Evolutionary conservation across 1,140 invertebrate genomes (phyloP).

Genomic region (Cotesia vestalis): DNA sequence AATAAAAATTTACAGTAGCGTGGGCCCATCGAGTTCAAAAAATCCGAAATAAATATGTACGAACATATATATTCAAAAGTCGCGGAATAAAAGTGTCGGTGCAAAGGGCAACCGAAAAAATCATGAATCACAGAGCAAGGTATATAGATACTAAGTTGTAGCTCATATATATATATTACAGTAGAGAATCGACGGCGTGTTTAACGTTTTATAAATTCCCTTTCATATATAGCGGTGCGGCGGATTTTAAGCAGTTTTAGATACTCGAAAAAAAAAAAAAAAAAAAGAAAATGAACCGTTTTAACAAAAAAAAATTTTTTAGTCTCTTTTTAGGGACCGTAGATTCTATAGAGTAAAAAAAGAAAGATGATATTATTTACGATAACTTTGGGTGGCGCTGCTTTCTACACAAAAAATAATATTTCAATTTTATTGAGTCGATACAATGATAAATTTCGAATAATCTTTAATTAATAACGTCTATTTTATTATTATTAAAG

Average conservation of each 20-base stretch:
- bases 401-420: no score
- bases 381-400: no score
- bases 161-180: constrained; percentile 2
- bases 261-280: not conserved
- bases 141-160: constrained; percentile 7
- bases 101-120: constrained; percentile 33
- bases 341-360: no score
- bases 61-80: constrained; percentile 34
- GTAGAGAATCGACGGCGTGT: constrained; percentile 3
- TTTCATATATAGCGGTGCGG: not conserved
- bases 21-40: not conserved
- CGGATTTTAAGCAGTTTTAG: not conserved
- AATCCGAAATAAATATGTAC: not conserved
- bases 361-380: no score
- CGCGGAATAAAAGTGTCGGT: constrained; percentile 37
- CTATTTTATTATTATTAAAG: no score
- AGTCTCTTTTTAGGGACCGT: no score
- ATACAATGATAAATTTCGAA: no score
- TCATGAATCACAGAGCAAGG: constrained; percentile 34
- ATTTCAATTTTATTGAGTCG: no score
- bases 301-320: no score
- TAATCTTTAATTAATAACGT: no score
- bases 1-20: constrained; percentile 1
- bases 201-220: not conserved
- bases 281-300: not conserved